phyloP scores from a whole-genome alignment of 1,140 invertebrate species.

The Vanessa tameamea region DNA sequence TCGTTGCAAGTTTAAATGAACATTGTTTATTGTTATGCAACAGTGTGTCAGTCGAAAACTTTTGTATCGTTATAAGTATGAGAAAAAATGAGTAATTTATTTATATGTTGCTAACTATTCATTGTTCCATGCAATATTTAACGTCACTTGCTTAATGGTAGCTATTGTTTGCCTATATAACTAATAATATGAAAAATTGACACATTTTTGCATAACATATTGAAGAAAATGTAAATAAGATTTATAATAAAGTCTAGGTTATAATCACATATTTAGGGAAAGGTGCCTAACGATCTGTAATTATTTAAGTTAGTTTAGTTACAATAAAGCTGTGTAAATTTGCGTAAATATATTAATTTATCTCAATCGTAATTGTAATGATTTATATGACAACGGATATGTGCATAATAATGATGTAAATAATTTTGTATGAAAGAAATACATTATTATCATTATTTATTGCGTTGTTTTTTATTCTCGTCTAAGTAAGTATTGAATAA shows the following conservation, averaged over 20 bases:
- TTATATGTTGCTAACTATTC: slow-evolving; percentile 8
- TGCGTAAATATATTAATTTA: slow-evolving; percentile 67
- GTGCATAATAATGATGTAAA: slow-evolving; percentile 78
- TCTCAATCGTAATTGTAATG: slow-evolving; percentile 63
- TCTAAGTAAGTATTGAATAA: not conserved
- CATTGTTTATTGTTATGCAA: slow-evolving; percentile 2
- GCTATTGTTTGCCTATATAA: not conserved
- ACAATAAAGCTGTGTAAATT: slow-evolving; percentile 59
- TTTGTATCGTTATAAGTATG: not conserved
- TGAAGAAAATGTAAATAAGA: slow-evolving; percentile 3
- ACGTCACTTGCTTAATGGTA: slow-evolving; percentile 6
- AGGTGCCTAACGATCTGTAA: slow-evolving; percentile 50
- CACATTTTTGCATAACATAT: slow-evolving; percentile 9
- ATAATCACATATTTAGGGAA: slow-evolving; percentile 40
- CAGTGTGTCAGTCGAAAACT: not conserved
- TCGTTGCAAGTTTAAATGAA: slow-evolving; percentile 3
- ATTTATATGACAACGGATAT: slow-evolving; percentile 72
- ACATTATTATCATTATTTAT: slow-evolving; percentile 77
- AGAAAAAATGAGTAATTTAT: not conserved
- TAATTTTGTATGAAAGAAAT: slow-evolving; percentile 79
- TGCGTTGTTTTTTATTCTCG: slow-evolving; percentile 46
- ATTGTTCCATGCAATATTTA: slow-evolving; percentile 2
- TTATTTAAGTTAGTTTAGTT: slow-evolving; percentile 38
- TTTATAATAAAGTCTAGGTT: slow-evolving; percentile 28
- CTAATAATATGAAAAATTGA: not conserved